Evolutionary conservation across 2,113 vertebrate genomes (phyloP).

Genomic region (Alces alces): DNA sequence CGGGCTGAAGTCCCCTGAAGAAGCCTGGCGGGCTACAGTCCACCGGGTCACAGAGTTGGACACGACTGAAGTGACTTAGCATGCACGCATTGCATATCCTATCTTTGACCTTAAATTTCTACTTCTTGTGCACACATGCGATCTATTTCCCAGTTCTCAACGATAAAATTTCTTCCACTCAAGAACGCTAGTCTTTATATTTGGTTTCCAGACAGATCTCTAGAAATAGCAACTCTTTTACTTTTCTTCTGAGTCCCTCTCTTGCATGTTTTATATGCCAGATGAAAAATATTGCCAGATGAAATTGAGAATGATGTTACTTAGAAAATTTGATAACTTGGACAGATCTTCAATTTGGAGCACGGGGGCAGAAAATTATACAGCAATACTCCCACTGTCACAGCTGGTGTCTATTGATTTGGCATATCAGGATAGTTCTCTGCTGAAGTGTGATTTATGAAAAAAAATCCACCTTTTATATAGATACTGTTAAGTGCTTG

Average conservation of each 20-base stretch:
- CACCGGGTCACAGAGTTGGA: neutral
- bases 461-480: neutral
- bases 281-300: slow-evolving; percentile 13
- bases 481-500: neutral
- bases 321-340: neutral
- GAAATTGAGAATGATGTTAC: neutral
- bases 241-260: neutral
- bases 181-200: neutral
- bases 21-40: neutral
- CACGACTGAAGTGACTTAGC: neutral
- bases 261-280: neutral
- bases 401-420: neutral
- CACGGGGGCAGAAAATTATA: neutral
- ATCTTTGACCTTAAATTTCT: neutral
- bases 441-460: neutral
- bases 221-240: neutral
- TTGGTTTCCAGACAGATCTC: neutral
- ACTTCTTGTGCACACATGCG: neutral
- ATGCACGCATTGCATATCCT: neutral
- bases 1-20: neutral
- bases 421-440: neutral
- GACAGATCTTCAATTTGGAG: neutral
- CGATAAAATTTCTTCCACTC: neutral
- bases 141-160: neutral
- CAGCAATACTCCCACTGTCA: neutral